Percentiles rank a stretch among this genome's conserved stretches.
These are phyloP conservation scores for Spermophilus dauricus DNA, from an alignment of 2,113 vertebrate species.

Conservation along the genomic window DNA sequence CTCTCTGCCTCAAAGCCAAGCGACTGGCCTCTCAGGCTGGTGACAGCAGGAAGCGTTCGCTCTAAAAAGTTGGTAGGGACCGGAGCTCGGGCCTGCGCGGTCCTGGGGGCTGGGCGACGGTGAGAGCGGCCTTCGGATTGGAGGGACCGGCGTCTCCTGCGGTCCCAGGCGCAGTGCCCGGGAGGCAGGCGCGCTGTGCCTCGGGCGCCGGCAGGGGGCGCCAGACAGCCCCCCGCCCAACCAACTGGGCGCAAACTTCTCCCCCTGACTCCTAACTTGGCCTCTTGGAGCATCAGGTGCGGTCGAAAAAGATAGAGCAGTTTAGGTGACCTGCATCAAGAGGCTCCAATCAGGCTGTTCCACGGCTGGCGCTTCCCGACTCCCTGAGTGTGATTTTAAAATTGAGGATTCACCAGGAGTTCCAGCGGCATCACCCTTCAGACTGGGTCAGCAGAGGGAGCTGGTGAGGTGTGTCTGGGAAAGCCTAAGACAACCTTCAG, in stretches of 20 bases:
- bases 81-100: neutral
- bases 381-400: neutral
- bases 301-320: neutral
- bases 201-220: conserved; percentile 24
- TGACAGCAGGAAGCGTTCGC: neutral
- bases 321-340: neutral
- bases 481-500: too few relatives aligned
- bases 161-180: too few relatives aligned
- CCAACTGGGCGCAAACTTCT: neutral
- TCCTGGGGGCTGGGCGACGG: neutral
- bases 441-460: neutral
- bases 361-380: neutral
- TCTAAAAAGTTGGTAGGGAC: neutral
- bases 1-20: neutral
- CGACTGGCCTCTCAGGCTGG: too few relatives aligned
- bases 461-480: neutral
- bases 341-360: neutral
- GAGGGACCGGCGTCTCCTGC: neutral
- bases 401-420: neutral
- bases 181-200: neutral
- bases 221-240: neutral
- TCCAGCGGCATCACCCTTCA: neutral
- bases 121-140: neutral
- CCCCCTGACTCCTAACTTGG: too few relatives aligned
- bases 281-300: neutral